Conservation (phyloP, 2,113 vertebrate species). For the Caretta caretta region DNA sequence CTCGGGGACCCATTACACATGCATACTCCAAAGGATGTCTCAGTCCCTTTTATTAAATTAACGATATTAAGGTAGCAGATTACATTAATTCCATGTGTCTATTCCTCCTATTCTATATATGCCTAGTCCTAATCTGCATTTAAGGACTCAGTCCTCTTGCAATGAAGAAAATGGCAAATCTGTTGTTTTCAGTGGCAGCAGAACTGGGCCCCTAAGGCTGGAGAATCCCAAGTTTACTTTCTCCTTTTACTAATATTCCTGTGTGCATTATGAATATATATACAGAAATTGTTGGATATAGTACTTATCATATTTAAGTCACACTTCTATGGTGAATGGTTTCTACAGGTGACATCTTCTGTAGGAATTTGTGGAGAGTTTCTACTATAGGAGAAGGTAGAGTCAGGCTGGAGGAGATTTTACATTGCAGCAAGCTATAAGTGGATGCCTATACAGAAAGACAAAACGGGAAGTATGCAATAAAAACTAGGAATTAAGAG, state of each 20-base stretch:
- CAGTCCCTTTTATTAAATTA: neutral
- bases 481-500: neutral
- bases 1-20: neutral
- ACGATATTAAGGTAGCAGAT: fast-evolving
- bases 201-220: neutral
- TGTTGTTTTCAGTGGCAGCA: neutral
- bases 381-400: neutral
- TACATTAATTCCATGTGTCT: neutral
- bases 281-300: neutral
- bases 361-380: fast-evolving
- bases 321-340: neutral
- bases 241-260: neutral
- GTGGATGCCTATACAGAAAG: neutral
- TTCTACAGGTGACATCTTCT: neutral
- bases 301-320: neutral
- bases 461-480: neutral
- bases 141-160: neutral
- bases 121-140: neutral
- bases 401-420: neutral
- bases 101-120: neutral
- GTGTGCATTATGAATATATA: neutral
- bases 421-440: neutral
- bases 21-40: neutral
- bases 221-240: neutral
- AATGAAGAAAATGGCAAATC: neutral